Evolutionary conservation across 2,797 vertebrate species (phyloP).

Genomic region (Ambastaia sidthimunki): DNA sequence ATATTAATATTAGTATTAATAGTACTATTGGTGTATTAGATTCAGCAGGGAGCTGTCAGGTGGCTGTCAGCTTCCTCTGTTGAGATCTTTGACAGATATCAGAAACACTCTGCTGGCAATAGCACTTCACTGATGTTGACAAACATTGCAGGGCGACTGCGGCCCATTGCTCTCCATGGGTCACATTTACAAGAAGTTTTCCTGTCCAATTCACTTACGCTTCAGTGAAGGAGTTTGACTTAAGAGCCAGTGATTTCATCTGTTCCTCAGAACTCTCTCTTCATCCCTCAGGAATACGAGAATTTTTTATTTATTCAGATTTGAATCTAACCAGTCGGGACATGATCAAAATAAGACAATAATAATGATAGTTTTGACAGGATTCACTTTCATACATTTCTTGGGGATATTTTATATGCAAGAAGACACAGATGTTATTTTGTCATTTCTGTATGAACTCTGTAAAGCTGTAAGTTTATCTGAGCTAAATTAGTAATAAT

Average conservation of each 20-base stretch:
- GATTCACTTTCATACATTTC: too few relatives aligned
- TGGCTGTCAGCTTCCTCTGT: slow-evolving; percentile 65
- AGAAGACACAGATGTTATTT: neutral
- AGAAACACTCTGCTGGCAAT: slow-evolving; percentile 75
- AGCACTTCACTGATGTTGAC: slow-evolving; percentile 71
- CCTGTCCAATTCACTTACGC: slow-evolving; percentile 71
- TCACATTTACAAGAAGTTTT: slow-evolving; percentile 67
- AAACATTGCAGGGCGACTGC: slow-evolving; percentile 75
- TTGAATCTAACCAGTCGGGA: neutral
- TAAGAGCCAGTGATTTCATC: slow-evolving; percentile 53
- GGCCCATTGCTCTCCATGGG: slow-evolving; percentile 66
- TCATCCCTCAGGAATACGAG: slow-evolving; percentile 21
- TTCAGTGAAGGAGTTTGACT: slow-evolving; percentile 44
- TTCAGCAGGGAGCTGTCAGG: slow-evolving; percentile 70
- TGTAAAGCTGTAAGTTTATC: too few relatives aligned
- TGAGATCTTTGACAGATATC: slow-evolving; percentile 73
- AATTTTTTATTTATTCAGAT: neutral
- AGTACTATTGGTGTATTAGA: slow-evolving; percentile 1
- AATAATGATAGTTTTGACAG: too few relatives aligned
- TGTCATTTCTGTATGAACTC: neutral
- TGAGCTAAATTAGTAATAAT: too few relatives aligned
- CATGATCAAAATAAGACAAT: neutral
- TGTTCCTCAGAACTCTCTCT: slow-evolving; percentile 35
- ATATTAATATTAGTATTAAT: neutral
- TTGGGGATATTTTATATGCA: too few relatives aligned